These are phyloP conservation scores for Plecotus auritus DNA, from an alignment of 2,113 vertebrate species.

Conservation along the genomic window DNA sequence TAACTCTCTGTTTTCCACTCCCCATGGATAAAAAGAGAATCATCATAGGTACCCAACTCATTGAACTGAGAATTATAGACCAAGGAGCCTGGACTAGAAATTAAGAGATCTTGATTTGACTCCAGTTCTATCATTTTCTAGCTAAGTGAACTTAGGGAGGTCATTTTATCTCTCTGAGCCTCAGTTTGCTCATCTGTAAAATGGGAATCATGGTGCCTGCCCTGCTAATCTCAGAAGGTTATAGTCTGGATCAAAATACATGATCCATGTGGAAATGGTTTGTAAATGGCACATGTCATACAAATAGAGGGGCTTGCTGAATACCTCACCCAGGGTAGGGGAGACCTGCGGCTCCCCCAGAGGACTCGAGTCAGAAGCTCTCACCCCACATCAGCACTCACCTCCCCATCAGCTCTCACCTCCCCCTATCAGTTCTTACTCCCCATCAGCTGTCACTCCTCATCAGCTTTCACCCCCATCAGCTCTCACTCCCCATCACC, in stretches of 20 bases:
- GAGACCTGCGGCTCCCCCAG: neutral
- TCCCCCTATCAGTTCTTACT: too few species aligned
- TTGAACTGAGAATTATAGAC: neutral
- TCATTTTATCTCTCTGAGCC: neutral
- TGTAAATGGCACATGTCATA: neutral
- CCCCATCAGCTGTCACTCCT: too few species aligned
- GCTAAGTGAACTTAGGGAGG: neutral
- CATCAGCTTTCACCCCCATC: too few species aligned
- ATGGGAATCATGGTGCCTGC: too few species aligned
- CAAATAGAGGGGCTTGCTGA: neutral
- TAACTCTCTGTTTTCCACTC: neutral
- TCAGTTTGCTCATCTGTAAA: neutral
- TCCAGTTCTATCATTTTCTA: neutral
- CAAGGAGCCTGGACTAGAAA: neutral
- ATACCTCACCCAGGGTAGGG: too few species aligned
- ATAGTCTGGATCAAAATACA: neutral
- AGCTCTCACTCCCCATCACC: too few species aligned
- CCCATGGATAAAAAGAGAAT: neutral
- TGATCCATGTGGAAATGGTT: neutral
- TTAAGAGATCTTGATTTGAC: neutral
- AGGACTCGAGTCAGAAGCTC: too few species aligned
- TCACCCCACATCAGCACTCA: neutral
- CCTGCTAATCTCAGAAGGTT: neutral
- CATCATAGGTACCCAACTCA: neutral
- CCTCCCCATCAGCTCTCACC: too few species aligned